Evolutionary conservation across 2,113 vertebrate species (phyloP).

Genomic region (Lagopus leucura): DNA sequence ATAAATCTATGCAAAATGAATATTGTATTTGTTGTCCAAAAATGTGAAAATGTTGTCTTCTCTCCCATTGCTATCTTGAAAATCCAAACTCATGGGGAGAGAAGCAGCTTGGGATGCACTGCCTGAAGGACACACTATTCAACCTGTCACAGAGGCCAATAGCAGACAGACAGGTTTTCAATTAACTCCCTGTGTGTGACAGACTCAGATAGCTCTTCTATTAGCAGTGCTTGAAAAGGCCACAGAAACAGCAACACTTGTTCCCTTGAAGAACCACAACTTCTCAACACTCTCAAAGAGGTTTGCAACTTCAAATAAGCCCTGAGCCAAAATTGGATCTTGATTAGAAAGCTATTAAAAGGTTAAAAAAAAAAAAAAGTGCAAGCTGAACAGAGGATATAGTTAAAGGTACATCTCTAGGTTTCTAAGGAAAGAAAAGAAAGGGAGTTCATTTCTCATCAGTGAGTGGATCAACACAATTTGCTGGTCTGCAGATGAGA

Average conservation of each 20-base stretch:
- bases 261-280: conserved; percentile 2
- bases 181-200: not conserved
- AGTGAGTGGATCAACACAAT: not conserved
- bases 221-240: conserved; percentile 28
- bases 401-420: not conserved
- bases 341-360: conserved; percentile 33
- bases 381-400: not conserved
- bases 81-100: not conserved
- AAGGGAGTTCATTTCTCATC: not conserved
- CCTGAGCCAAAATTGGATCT: not conserved
- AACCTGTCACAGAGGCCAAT: not conserved
- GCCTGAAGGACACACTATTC: not conserved
- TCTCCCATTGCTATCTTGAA: not conserved
- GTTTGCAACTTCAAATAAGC: not conserved
- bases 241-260: conserved; percentile 15
- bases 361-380: not conserved
- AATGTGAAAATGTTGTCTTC: conserved; percentile 6
- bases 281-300: not conserved
- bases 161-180: conserved; percentile 35
- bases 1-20: conserved; percentile 24
- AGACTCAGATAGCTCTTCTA: not conserved
- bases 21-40: not conserved
- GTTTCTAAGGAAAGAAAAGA: not conserved
- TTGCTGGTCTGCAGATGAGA: not conserved
- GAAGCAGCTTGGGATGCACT: conserved; percentile 10